Evolutionary conservation across 2,113 vertebrate genomes (phyloP).

Genomic region (Psittacula cyanocephala): DNA sequence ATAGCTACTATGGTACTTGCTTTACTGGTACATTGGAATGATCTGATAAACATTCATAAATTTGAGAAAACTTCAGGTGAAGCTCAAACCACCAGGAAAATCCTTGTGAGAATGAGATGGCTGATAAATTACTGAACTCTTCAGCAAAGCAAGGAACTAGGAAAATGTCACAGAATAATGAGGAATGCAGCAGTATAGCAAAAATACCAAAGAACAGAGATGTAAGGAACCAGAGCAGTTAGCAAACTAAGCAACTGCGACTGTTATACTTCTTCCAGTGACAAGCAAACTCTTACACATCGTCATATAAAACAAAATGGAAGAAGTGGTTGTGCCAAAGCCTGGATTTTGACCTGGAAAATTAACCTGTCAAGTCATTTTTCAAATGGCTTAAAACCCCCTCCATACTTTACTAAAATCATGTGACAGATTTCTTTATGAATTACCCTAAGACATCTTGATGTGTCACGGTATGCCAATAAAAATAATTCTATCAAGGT

Average conservation of each 20-base stretch:
- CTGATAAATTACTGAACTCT: not conserved
- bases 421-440: not conserved
- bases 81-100: not conserved
- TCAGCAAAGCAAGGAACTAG: not conserved
- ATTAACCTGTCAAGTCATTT: not conserved
- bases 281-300: not conserved
- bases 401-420: not conserved
- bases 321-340: not conserved
- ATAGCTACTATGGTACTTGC: not conserved
- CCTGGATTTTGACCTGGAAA: not conserved
- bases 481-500: slow-evolving; percentile 1
- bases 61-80: not conserved
- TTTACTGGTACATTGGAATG: not conserved
- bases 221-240: not conserved
- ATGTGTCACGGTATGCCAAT: not conserved
- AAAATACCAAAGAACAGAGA: not conserved
- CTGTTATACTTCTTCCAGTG: not conserved
- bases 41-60: not conserved
- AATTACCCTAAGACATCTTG: not conserved
- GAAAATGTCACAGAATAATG: not conserved
- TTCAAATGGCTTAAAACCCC: not conserved
- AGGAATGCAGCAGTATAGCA: not conserved
- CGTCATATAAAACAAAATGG: not conserved
- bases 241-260: not conserved
- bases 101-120: not conserved